A percentile compares a stretch with the other conserved stretches of the same genome.
phyloP scores from a whole-genome alignment of 53 echinoderm and acorn worm genomes.

The Astropecten irregularis region DNA sequence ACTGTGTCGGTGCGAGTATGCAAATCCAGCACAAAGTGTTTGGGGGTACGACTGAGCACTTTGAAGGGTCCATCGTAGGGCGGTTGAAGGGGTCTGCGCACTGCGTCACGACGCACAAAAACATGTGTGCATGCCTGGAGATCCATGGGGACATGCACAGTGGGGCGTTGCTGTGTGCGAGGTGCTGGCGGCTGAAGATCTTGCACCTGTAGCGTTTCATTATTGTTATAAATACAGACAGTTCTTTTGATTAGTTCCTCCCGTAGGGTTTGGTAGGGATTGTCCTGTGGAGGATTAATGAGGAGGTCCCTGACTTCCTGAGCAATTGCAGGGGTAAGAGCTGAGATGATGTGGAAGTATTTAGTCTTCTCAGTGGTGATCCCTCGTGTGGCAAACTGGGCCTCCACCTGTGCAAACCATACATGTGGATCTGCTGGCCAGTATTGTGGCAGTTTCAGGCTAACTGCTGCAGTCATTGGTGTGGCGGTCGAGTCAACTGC shows the following conservation, averaged over 20 bases:
- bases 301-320: conserved; percentile 23
- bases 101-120: not conserved
- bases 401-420: no score
- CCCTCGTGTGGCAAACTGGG: conserved; percentile 22
- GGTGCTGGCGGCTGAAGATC: no score
- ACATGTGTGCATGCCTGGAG: conserved; percentile 10
- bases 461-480: no score
- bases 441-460: conserved; percentile 17
- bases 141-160: not conserved
- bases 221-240: no score
- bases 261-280: not conserved
- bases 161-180: not conserved
- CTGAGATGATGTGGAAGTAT: not conserved
- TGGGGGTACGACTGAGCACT: conserved; percentile 6
- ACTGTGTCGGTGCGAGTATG: no score
- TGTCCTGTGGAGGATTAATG: not conserved
- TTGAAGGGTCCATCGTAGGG: conserved; percentile 43
- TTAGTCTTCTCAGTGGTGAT: not conserved
- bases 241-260: conserved; percentile 28
- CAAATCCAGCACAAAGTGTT: no score
- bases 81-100: conserved; percentile 32
- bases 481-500: no score
- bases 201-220: no score
- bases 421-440: no score
- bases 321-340: not conserved